Evolutionary conservation across 1,140 invertebrate species (phyloP).

Genomic region (Leptinotarsa undecemlineata): DNA sequence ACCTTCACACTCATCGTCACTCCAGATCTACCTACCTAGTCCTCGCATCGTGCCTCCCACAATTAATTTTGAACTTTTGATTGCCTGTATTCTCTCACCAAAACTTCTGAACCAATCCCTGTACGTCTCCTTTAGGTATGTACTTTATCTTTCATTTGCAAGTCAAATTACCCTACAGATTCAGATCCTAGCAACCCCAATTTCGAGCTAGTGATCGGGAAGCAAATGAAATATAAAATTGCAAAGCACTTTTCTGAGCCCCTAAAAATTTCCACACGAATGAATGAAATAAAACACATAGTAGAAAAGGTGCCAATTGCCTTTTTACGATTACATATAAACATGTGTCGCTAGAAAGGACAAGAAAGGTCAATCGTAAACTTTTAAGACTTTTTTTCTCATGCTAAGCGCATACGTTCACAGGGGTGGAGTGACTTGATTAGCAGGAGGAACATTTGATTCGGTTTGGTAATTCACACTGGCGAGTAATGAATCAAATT

Average conservation of each 20-base stretch:
- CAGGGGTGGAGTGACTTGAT: not conserved
- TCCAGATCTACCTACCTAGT: no score
- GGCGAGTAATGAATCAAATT: no score
- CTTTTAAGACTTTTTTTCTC: conserved; percentile 28
- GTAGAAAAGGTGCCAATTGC: conserved; percentile 12
- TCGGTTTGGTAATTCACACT: no score
- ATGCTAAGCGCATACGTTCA: not conserved
- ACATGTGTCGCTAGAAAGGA: conserved; percentile 21
- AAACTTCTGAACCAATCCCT: no score
- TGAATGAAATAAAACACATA: conserved; percentile 11
- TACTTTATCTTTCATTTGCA: no score
- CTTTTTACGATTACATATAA: not conserved
- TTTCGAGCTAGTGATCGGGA: not conserved
- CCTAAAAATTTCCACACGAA: conserved; percentile 1
- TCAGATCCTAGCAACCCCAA: not conserved
- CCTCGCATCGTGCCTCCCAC: no score
- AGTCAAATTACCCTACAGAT: no score
- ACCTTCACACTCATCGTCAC: no score
- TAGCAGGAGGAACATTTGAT: no score
- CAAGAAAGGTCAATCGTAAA: conserved; percentile 20
- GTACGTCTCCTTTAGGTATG: no score
- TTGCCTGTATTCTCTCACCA: no score
- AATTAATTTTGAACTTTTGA: no score
- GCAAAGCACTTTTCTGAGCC: not conserved
- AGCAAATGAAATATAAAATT: not conserved